Percentiles rank a stretch among this genome's conserved stretches.
These are phyloP conservation scores for Arctia plantaginis DNA, from an alignment of 2,888 invertebrate species.

Conservation along the genomic window DNA sequence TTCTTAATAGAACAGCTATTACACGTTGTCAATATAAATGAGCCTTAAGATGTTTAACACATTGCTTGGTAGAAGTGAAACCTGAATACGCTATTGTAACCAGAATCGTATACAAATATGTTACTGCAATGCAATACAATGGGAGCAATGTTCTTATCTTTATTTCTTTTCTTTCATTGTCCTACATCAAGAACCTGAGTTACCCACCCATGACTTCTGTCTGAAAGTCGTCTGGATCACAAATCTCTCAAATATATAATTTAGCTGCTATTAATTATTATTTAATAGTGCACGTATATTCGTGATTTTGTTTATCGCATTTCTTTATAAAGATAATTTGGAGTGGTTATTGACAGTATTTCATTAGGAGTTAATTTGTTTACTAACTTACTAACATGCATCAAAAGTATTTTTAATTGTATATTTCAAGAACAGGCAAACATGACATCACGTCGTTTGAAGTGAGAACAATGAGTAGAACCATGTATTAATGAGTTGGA, in stretches of 20 bases:
- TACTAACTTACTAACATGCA: slow-evolving; percentile 47
- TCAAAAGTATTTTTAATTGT: slow-evolving; percentile 59
- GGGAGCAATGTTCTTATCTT: slow-evolving; percentile 42
- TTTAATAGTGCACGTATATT: neutral
- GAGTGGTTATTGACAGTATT: slow-evolving; percentile 64
- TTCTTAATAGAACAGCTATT: slow-evolving; percentile 44
- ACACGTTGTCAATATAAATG: slow-evolving; percentile 45
- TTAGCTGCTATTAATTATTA: slow-evolving; percentile 36
- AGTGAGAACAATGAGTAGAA: slow-evolving; percentile 68
- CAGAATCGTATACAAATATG: slow-evolving; percentile 40
- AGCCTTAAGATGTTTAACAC: slow-evolving; percentile 55
- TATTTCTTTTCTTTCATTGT: slow-evolving; percentile 43
- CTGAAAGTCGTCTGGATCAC: slow-evolving; percentile 9
- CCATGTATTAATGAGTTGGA: slow-evolving; percentile 64
- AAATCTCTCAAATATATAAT: slow-evolving; percentile 18
- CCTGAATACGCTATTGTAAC: slow-evolving; percentile 44
- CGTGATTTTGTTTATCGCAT: slow-evolving; percentile 45
- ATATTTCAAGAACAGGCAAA: slow-evolving; percentile 61
- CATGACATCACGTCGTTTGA: slow-evolving; percentile 70
- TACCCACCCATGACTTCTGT: slow-evolving; percentile 51
- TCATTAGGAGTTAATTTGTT: slow-evolving; percentile 62
- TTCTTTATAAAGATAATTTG: slow-evolving; percentile 56
- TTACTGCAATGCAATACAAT: slow-evolving; percentile 51
- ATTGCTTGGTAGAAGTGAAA: slow-evolving; percentile 51
- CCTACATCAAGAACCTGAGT: slow-evolving; percentile 30